A percentile compares a stretch with the other conserved stretches of the same genome.
These are phyloP conservation scores for Candoia aspera DNA, from an alignment of 2,113 vertebrate species.

Conservation along the genomic window DNA sequence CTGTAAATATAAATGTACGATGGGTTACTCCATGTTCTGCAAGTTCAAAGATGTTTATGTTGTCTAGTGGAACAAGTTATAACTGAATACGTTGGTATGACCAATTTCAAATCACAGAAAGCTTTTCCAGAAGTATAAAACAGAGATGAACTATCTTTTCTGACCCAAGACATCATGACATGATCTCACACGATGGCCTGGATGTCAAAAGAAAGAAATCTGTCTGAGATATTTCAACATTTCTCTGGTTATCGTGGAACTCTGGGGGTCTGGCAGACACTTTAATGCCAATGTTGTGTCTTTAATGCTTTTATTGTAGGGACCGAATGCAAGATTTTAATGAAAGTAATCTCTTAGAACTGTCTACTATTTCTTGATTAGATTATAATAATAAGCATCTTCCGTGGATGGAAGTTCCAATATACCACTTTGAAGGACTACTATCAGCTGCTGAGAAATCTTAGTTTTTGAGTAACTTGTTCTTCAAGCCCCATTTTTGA, in stretches of 20 bases:
- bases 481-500: rapidly evolving
- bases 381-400: neutral
- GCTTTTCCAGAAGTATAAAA: neutral
- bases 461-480: neutral
- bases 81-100: neutral
- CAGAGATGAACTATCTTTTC: neutral
- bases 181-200: neutral
- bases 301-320: neutral
- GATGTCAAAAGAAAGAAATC: neutral
- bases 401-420: neutral
- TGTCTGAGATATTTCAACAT: neutral
- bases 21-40: neutral
- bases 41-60: neutral
- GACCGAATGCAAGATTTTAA: rapidly evolving
- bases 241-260: neutral
- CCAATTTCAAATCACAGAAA: neutral
- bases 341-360: rapidly evolving
- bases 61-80: neutral
- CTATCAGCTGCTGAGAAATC: neutral
- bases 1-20: neutral
- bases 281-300: neutral
- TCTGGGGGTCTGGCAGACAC: neutral
- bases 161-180: neutral
- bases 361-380: neutral
- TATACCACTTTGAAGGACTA: neutral